Conservation (phyloP, 2,113 vertebrate genomes). For the Platichthys flesus region DNA sequence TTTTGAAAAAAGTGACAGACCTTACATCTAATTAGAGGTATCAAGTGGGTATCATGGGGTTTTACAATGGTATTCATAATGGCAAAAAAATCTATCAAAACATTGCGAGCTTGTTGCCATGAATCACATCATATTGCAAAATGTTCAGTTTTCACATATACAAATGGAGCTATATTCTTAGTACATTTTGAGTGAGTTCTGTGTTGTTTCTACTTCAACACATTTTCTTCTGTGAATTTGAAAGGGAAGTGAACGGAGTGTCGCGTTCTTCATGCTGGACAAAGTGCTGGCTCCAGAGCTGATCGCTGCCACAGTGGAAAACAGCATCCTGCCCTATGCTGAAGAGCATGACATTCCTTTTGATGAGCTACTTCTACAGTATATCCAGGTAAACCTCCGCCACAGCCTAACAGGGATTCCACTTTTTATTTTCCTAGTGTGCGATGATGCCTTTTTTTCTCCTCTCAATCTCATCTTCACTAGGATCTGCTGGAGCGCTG, state of each 20-base stretch:
- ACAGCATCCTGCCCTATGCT: conserved; percentile 87
- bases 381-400: conserved; percentile 88
- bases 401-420: not conserved
- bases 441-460: not conserved
- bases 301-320: conserved; percentile 86
- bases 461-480: not conserved
- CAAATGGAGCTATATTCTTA: no score
- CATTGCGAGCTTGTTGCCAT: no score
- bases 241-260: conserved; percentile 87
- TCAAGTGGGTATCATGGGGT: no score
- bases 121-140: no score
- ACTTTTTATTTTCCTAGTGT: not conserved
- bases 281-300: conserved; percentile 93
- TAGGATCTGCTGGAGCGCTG: conserved; percentile 92
- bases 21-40: no score
- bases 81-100: no score
- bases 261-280: conserved; percentile 95
- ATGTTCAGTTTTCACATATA: no score
- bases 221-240: not conserved
- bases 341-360: conserved; percentile 86
- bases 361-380: conserved; percentile 90
- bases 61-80: no score
- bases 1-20: no score
- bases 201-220: no score
- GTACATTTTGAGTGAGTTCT: no score